Base-by-base conservation (phyloP, 2,797 vertebrate genomes). In the Astyanax mexicanus region DNA sequence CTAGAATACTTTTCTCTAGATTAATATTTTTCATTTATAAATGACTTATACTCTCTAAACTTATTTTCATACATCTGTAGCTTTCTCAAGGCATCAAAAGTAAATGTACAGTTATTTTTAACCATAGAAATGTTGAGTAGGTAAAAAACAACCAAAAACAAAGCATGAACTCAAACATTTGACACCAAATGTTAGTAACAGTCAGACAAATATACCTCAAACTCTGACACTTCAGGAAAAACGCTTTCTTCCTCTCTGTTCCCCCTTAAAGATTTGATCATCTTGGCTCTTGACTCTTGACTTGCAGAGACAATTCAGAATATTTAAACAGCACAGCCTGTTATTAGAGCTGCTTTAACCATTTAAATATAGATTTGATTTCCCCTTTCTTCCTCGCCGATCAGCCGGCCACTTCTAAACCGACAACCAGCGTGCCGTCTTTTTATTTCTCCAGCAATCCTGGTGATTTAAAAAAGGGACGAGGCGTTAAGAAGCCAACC, bases 21-120 rank as follows among this genome's bases (percentile, higher is more conserved):
- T 32, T 49, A 55, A 75, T 72, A 70, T 47, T n/a, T 32, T 72
- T 68, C 35, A 38, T 75, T 75, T 51, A 83, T 72, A 80, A 83
- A 83, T 70, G 75, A 67, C 75, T 75, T 79, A 78, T 49, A 80
- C 54, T 62, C 66, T 79, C 38, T 70, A 55, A 60, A 71, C 72
- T 62, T 68, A 27, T 62, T 69, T 80, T 68, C 12, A 64, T 64
- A 49, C 60, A 68, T 69, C 55, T 55, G 54, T 72, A 54, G 61
- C 35, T 40, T 70, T 44, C 55, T 75, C 15, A 64, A 76, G 61
- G 68, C 74, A 74, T 68, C 44, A 11, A 68, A 72, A 75, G 27
- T 51, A 51, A 72, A 61, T 42, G n/a, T 11, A 54, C 21, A 57
- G 42, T 67, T 45, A 69, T 77, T 74, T 68, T 66, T 8, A 7